Base-by-base conservation (phyloP, 2,888 invertebrate genomes). In the Camponotus fellah region DNA sequence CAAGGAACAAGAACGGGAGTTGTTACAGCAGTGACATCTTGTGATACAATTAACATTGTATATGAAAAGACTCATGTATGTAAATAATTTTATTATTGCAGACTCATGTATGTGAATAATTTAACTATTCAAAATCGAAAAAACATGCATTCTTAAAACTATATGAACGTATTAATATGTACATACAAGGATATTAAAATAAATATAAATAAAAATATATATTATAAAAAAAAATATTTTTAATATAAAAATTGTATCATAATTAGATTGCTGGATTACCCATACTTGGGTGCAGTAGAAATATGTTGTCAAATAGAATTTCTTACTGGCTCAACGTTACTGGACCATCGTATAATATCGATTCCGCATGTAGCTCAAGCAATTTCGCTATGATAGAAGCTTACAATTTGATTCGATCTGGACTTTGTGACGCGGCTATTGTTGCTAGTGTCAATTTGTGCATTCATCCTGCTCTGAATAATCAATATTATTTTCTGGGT, bases 1-100 rank as follows among this genome's bases (percentile, higher is more conserved):
- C 95, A 96, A 64, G 97, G 97, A 3, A 95, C 96, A 0, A 96
- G 95, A 87, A 97, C 97, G 0, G 97, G 97, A 66, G 97, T 97
- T 0, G 97, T 96, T 92, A 95, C 97, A 58, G 97, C 97, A 10
- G 96, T 96, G 97, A 87, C 26, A 26, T 96, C 96, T 86, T 97
- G 97, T 0, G 97, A 98, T 92, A 96, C 97, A 0, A 97, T 97
- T 64, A n/a, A 21, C 21, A 21, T n/a, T n/a, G 2, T 12, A 37
- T 21, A 40, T 8, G 21, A 14, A 6, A 49, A 49, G 2, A 17
- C 6, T 17, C 5, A 58, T 12, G 26, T 58, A 60, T 60, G 17
- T 26, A 8, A n/a, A 8, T 53, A 6, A 49, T 49, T 49, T 14
- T 26, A 26, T 0, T 26, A 26, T 26, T 26, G 1, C 26, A 49